phyloP scores from a whole-genome alignment of 2,888 invertebrate genomes.

The Amphipyra berbera region DNA sequence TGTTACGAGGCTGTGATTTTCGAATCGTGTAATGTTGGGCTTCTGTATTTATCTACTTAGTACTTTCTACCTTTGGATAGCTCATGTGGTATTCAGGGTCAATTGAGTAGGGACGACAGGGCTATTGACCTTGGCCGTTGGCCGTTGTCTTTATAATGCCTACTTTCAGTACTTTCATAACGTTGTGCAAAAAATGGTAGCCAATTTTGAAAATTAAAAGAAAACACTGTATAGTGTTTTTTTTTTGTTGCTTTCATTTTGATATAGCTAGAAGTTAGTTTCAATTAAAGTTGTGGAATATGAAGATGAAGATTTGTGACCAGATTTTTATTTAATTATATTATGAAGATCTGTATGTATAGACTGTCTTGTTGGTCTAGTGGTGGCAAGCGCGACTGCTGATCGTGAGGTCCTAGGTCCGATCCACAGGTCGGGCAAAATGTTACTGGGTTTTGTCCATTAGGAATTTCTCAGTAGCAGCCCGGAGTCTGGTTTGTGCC shows the following conservation, averaged over 20 bases:
- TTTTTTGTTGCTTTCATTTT: slow-evolving; percentile 11
- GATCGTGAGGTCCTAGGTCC: too few relatives aligned
- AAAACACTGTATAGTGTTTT: not conserved
- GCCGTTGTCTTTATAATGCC: slow-evolving; percentile 40
- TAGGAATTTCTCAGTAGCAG: too few relatives aligned
- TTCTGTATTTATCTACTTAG: slow-evolving; percentile 30
- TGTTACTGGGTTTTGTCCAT: too few relatives aligned
- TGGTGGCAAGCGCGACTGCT: too few relatives aligned
- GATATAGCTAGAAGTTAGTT: not conserved
- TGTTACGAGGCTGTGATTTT: too few relatives aligned
- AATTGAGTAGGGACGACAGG: slow-evolving; percentile 48
- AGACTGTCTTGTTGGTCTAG: too few relatives aligned
- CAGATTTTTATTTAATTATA: not conserved
- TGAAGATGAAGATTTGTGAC: not conserved
- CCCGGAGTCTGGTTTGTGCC: too few relatives aligned
- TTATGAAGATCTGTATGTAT: too few relatives aligned
- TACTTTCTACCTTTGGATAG: slow-evolving; percentile 37
- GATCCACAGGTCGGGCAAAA: too few relatives aligned
- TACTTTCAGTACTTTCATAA: too few relatives aligned
- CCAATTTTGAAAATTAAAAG: slow-evolving; percentile 18
- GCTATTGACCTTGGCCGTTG: slow-evolving; percentile 43
- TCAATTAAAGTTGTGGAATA: not conserved
- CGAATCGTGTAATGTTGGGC: slow-evolving; percentile 15
- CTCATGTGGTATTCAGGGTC: slow-evolving; percentile 44
- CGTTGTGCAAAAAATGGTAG: slow-evolving; percentile 2